Conservation (phyloP, 2,113 vertebrate species). For the Peucedramus taeniatus region DNA sequence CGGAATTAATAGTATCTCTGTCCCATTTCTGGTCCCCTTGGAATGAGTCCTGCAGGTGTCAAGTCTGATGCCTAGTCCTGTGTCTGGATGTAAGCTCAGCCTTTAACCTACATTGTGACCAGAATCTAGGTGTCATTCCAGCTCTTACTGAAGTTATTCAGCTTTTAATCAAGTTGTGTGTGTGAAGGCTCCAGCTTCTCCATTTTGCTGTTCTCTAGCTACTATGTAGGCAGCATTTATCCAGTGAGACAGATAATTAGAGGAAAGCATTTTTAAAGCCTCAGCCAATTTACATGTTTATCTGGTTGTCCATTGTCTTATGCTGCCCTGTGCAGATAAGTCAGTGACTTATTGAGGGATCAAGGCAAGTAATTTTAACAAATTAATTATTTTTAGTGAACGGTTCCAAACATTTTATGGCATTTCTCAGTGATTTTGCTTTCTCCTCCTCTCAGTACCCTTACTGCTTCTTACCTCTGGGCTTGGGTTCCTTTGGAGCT, state of each 20-base stretch:
- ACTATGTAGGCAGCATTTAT: neutral
- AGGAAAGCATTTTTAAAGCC: neutral
- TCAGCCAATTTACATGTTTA: neutral
- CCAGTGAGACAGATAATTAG: neutral
- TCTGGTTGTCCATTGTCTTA: neutral
- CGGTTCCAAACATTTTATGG: neutral
- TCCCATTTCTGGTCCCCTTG: slow-evolving; percentile 51
- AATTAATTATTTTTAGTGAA: neutral
- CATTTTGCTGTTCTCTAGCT: neutral
- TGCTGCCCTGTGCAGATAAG: neutral
- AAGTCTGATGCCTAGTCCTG: slow-evolving; percentile 17
- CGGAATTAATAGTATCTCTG: slow-evolving; percentile 52
- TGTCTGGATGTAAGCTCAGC: slow-evolving; percentile 31
- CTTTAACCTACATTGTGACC: slow-evolving; percentile 37
- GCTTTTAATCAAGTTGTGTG: neutral
- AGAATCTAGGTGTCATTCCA: slow-evolving; percentile 32
- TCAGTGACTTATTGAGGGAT: neutral
- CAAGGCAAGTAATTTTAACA: neutral
- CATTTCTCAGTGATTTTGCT: neutral
- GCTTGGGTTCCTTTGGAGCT: neutral
- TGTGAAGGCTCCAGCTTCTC: neutral
- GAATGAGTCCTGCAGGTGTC: slow-evolving; percentile 27
- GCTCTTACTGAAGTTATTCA: neutral
- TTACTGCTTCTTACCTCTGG: neutral
- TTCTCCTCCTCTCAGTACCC: neutral